Evolutionary conservation across 2,888 invertebrate genomes (phyloP).

Genomic region (Zaprionus lineosus): DNA sequence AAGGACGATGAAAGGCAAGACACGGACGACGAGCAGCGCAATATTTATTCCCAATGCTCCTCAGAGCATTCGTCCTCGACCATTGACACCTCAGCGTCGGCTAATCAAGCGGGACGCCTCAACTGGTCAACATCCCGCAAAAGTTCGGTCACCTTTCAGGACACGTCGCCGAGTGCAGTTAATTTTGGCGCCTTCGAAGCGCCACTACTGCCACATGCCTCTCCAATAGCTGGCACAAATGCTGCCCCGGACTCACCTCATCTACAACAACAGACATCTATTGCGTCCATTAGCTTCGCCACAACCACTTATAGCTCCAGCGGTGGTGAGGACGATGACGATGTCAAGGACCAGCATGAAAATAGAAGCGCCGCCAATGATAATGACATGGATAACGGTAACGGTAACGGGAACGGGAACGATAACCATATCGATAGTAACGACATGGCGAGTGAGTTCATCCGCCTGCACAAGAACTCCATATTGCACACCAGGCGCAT

Average conservation of each 20-base stretch:
- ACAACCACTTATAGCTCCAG: conserved; percentile 64
- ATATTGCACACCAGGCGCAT: conserved; percentile 78
- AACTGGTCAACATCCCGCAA: conserved; percentile 78
- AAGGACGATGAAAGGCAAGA: conserved; percentile 35
- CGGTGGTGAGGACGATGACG: conserved; percentile 26
- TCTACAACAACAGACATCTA: conserved; percentile 46
- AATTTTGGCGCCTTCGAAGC: conserved; percentile 35
- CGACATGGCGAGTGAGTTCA: background rate
- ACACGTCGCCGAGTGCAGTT: no score
- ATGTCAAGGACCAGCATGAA: background rate
- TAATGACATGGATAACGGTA: conserved; percentile 25
- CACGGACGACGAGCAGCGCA: conserved; percentile 28
- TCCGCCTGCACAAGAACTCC: conserved; percentile 55
- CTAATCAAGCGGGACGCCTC: conserved; percentile 45
- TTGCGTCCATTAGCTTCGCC: conserved; percentile 74
- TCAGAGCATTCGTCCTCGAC: conserved; percentile 75
- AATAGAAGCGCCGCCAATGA: no score
- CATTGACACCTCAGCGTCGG: conserved; percentile 24
- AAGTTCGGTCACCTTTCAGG: conserved; percentile 81
- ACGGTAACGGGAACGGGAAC: no score
- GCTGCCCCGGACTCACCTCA: background rate
- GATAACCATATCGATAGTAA: conserved; percentile 15
- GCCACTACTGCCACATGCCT: conserved; percentile 22
- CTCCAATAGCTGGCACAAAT: conserved; percentile 7
- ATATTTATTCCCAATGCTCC: conserved; percentile 59